Conservation (phyloP, 2,888 invertebrate species). For the Noctua fimbriata region DNA sequence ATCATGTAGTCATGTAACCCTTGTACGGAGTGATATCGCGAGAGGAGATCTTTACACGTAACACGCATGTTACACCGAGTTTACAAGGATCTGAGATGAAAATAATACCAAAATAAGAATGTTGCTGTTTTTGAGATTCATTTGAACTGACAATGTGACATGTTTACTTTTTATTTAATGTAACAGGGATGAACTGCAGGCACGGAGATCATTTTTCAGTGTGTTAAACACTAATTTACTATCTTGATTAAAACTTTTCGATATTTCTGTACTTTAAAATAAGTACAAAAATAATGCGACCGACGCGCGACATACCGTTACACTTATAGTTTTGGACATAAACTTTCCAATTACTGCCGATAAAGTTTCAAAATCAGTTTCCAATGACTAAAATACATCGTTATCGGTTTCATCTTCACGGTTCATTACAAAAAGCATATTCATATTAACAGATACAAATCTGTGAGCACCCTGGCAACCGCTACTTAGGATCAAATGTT, state of each 20-base stretch:
- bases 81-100: slow-evolving; percentile 37
- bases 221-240: background rate
- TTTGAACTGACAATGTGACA: slow-evolving; percentile 23
- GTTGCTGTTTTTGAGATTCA: slow-evolving; percentile 24
- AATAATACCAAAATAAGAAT: slow-evolving; percentile 44
- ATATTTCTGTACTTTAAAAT: background rate
- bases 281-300: too few relatives aligned
- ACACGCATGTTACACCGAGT: slow-evolving; percentile 52
- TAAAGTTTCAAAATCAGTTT: slow-evolving; percentile 23
- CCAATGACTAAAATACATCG: slow-evolving; percentile 18
- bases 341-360: background rate
- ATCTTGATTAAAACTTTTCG: background rate
- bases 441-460: slow-evolving; percentile 64
- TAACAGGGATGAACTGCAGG: background rate
- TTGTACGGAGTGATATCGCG: slow-evolving; percentile 54
- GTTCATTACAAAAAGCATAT: slow-evolving; percentile 47
- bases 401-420: slow-evolving; percentile 56
- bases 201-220: background rate
- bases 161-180: slow-evolving; percentile 19
- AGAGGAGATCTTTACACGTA: slow-evolving; percentile 56
- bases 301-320: background rate
- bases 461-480: slow-evolving; percentile 52
- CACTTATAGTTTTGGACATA: background rate
- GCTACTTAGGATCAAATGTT: slow-evolving; percentile 71
- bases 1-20: slow-evolving; percentile 58